A percentile compares a stretch with the other conserved stretches of the same genome.
Conservation (phyloP, 2,797 vertebrate species). For the Silurus aristotelis region DNA sequence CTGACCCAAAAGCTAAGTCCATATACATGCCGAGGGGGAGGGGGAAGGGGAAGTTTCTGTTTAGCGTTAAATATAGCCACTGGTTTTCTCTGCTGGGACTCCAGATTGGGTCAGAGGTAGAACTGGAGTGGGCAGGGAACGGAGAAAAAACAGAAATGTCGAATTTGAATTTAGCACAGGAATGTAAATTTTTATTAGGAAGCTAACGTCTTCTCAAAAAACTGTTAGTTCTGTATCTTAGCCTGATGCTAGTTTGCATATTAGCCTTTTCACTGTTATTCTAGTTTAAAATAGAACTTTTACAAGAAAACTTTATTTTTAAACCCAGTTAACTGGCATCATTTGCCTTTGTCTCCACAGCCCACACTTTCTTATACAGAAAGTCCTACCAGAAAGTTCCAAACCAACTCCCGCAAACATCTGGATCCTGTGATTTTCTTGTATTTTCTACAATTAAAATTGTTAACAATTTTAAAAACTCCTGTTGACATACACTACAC, state of each 20-base stretch:
- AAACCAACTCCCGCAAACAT: not conserved
- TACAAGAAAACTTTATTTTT: too few relatives aligned
- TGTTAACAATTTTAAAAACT: too few relatives aligned
- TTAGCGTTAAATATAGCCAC: constrained; percentile 41
- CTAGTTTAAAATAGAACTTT: too few relatives aligned
- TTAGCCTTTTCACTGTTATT: too few relatives aligned
- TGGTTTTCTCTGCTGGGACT: constrained; percentile 38
- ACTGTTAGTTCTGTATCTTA: too few relatives aligned
- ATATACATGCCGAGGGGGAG: not conserved
- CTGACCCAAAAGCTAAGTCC: constrained; percentile 26
- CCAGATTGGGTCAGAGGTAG: constrained; percentile 41
- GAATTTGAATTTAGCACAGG: constrained; percentile 1
- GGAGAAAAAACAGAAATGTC: not conserved
- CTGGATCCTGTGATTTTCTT: not conserved
- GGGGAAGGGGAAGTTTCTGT: not conserved
- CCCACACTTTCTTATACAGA: not conserved
- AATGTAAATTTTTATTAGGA: not conserved
- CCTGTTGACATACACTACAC: too few relatives aligned
- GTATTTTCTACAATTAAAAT: too few relatives aligned
- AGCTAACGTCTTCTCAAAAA: not conserved
- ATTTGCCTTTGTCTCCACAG: not conserved
- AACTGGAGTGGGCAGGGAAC: constrained; percentile 17
- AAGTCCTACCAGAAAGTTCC: not conserved
- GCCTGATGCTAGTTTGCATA: too few relatives aligned
- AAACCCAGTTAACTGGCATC: not conserved